Evolutionary conservation across 2,113 vertebrate species (phyloP).

Genomic region (Hippocampus zosterae): DNA sequence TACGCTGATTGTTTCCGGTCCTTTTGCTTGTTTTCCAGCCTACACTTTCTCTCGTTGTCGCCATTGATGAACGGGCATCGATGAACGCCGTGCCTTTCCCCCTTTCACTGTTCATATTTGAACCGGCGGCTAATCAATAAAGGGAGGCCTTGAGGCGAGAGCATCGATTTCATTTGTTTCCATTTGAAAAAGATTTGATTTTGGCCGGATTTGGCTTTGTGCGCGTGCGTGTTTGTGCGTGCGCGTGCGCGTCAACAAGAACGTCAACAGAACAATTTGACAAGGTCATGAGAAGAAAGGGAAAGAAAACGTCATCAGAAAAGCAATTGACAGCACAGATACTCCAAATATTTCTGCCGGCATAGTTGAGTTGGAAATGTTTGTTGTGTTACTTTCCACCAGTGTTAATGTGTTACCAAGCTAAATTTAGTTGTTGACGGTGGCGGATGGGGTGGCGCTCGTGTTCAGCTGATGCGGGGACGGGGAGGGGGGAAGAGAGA

Average conservation of each 20-base stretch:
- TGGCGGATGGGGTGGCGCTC: slow-evolving; percentile 52
- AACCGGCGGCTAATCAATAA: slow-evolving; percentile 52
- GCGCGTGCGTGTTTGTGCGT: background rate
- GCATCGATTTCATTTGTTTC: slow-evolving; percentile 2
- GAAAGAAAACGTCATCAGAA: too few species aligned
- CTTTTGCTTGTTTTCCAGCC: slow-evolving; percentile 19
- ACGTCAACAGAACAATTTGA: too few species aligned
- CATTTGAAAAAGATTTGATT: background rate
- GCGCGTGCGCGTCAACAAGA: background rate
- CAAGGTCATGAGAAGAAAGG: too few species aligned
- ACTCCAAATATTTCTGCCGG: too few species aligned
- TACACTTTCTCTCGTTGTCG: slow-evolving; percentile 2
- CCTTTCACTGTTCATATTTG: slow-evolving; percentile 42
- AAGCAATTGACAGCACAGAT: too few species aligned
- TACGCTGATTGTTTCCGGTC: background rate
- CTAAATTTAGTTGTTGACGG: background rate
- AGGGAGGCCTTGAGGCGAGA: slow-evolving; percentile 26
- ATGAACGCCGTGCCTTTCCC: slow-evolving; percentile 38
- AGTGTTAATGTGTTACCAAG: too few species aligned
- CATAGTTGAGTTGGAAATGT: too few species aligned
- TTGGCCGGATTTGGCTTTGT: too few species aligned
- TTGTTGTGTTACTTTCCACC: too few species aligned
- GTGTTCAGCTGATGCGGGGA: slow-evolving; percentile 36
- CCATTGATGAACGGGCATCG: slow-evolving; percentile 36
- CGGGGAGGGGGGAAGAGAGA: slow-evolving; percentile 13